These are phyloP conservation scores for Rhinoderma darwinii DNA, from an alignment of 2,113 vertebrate species.

Conservation along the genomic window DNA sequence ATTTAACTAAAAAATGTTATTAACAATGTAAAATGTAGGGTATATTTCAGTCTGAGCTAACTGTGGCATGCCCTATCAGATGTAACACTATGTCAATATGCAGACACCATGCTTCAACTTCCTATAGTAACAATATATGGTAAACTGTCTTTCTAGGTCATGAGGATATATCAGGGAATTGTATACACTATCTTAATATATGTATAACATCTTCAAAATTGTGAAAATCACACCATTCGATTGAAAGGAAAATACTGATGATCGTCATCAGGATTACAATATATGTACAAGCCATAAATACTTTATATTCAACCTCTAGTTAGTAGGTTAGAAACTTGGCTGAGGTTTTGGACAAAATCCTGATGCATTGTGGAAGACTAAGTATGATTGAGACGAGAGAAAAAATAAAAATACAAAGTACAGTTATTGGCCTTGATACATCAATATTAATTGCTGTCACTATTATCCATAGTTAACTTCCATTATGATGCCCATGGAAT, in stretches of 20 bases:
- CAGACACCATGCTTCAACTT: slow-evolving; percentile 81
- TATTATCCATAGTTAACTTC: slow-evolving; percentile 67
- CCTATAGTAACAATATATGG: slow-evolving; percentile 73
- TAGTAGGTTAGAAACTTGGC: slow-evolving; percentile 67
- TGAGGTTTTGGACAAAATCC: slow-evolving; percentile 69
- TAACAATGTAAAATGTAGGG: slow-evolving; percentile 92
- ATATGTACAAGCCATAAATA: slow-evolving; percentile 76
- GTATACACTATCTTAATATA: slow-evolving; percentile 68
- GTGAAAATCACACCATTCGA: slow-evolving; percentile 67
- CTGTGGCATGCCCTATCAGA: slow-evolving; percentile 83
- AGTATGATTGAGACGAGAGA: slow-evolving; percentile 67
- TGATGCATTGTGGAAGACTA: slow-evolving; percentile 76
- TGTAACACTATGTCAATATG: slow-evolving; percentile 77
- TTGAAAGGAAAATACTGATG: slow-evolving; percentile 73
- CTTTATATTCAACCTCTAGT: slow-evolving; percentile 62
- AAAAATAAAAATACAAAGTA: slow-evolving; percentile 70
- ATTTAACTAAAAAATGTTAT: slow-evolving; percentile 89
- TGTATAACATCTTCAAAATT: slow-evolving; percentile 67
- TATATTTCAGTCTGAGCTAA: slow-evolving; percentile 78
- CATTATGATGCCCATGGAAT: slow-evolving; percentile 62
- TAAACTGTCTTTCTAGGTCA: slow-evolving; percentile 63
- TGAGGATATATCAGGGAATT: slow-evolving; percentile 65
- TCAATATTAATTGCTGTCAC: slow-evolving; percentile 66
- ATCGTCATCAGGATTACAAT: slow-evolving; percentile 67
- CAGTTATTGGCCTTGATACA: slow-evolving; percentile 57